A percentile compares a stretch with the other conserved stretches of the same genome.
Evolutionary conservation across 2,888 invertebrate species (phyloP).

Genomic region (Platerodrilus igneus): DNA sequence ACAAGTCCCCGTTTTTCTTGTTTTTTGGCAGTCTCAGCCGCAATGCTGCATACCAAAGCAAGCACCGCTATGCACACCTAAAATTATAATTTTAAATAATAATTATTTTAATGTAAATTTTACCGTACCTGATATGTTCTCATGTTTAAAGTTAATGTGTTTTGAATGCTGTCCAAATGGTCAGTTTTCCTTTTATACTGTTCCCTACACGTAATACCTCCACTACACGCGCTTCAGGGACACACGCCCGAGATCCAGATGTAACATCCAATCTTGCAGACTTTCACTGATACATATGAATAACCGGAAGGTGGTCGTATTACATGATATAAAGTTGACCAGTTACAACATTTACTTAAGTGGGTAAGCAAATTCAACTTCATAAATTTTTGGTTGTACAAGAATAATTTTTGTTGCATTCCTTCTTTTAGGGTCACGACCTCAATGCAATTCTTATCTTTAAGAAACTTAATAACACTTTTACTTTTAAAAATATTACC

Average conservation of each 20-base stretch:
- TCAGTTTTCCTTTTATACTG: constrained; percentile 21
- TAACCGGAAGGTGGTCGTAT: constrained; percentile 24
- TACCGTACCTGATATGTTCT: constrained; percentile 24
- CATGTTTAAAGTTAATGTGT: constrained; percentile 25
- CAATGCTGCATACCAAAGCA: constrained; percentile 28
- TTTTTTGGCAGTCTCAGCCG: constrained; percentile 32
- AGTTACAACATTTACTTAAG: no score
- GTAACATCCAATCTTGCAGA: constrained; percentile 26
- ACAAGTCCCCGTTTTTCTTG: constrained; percentile 40
- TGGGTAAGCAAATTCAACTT: no score
- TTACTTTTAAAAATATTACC: no score
- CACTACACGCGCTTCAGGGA: constrained; percentile 16
- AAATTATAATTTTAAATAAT: constrained; percentile 7
- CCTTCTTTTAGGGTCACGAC: no score
- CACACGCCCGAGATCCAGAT: constrained; percentile 23
- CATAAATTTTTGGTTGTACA: no score
- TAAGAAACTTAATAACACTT: no score
- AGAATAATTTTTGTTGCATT: no score
- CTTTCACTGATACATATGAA: constrained; percentile 26
- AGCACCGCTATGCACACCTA: constrained; percentile 38
- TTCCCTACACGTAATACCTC: constrained; percentile 16
- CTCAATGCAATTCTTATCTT: no score
- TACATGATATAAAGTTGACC: no score
- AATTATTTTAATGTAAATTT: not conserved
- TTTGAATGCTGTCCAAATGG: constrained; percentile 15